Base-by-base conservation (phyloP, 2,797 vertebrate species). In the Cephalopachus bancanus region DNA sequence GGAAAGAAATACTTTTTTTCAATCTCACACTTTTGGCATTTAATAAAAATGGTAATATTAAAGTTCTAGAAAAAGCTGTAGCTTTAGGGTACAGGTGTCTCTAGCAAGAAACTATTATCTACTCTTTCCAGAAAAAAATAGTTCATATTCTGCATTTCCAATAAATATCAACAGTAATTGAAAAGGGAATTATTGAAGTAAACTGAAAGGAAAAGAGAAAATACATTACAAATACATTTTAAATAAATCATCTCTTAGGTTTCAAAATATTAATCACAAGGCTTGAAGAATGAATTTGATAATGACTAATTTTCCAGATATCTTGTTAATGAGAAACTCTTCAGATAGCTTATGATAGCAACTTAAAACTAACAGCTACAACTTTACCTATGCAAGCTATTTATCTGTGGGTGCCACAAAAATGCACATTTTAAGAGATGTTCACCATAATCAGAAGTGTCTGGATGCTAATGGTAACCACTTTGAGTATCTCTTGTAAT, bases 11-110 rank as follows among this genome's bases (percentile, higher is more conserved):
- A 72, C 57, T 37, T 72, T 89, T 44, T 97, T 26, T 92, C 59
- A 33, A 53, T 85, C 91, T 96, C 7, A 94, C 10, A 67, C 10
- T 80, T 90, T 74, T 26, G 53, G 11, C 67, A 76, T 49, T 49
- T 91, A 95, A 93, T 75, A 89, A 97, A 97, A 96, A 49, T 5
- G 19, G 93, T 96, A n/a, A 93, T 93, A 74, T 72, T 86, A 96
- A 95, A 91, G 93, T 65, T 75, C 10, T 16, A 71, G 24, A 95
- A 67, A 93, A 83, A 51, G 7, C 51, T 53, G 19, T 14, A 67
- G n/a, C n/a, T 19, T 8, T 88, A 89, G 10, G 53, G 14, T 91
- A 90, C 79, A 89, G 14, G 0, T 44, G 79, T 89, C 88, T 96
- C 75, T 62, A 95, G 90, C 3, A 30, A 37, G 76, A 97, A 98